Evolutionary conservation across 2,113 vertebrate genomes (phyloP).

Genomic region (Mastomys coucha): DNA sequence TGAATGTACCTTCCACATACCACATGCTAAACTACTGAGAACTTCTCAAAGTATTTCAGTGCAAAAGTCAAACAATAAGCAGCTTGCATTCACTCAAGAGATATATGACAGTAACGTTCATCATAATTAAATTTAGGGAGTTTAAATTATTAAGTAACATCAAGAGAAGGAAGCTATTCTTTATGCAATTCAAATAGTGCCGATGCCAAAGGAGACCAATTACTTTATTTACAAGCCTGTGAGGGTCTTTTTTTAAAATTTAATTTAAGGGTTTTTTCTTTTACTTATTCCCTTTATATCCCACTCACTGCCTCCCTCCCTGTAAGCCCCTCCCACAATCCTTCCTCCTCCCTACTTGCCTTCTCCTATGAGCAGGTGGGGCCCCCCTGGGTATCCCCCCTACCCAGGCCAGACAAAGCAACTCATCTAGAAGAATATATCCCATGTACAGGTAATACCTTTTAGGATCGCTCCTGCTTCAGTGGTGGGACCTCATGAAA

Average conservation of each 20-base stretch:
- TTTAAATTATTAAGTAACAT: constrained; percentile 30
- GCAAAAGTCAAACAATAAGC: background rate
- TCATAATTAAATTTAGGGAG: constrained; percentile 4
- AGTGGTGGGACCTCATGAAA: no score
- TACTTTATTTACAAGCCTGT: background rate
- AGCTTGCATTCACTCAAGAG: constrained; percentile 26
- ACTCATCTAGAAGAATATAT: no score
- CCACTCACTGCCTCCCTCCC: no score
- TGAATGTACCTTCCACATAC: constrained; percentile 1
- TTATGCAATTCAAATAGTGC: background rate
- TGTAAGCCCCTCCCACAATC: no score
- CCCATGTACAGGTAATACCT: no score
- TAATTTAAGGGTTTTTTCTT: no score
- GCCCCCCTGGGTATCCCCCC: no score
- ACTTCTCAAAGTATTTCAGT: constrained; percentile 25
- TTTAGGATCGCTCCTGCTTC: no score
- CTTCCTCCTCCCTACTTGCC: no score
- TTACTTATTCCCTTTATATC: no score
- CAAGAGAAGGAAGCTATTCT: background rate
- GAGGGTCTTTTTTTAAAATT: background rate
- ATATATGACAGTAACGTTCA: background rate
- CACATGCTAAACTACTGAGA: constrained; percentile 2
- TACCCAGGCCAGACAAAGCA: no score
- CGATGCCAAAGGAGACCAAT: background rate
- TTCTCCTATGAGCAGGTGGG: no score